These are phyloP conservation scores for Salminus brasiliensis DNA, from an alignment of 2,113 vertebrate genomes.

Conservation along the genomic window DNA sequence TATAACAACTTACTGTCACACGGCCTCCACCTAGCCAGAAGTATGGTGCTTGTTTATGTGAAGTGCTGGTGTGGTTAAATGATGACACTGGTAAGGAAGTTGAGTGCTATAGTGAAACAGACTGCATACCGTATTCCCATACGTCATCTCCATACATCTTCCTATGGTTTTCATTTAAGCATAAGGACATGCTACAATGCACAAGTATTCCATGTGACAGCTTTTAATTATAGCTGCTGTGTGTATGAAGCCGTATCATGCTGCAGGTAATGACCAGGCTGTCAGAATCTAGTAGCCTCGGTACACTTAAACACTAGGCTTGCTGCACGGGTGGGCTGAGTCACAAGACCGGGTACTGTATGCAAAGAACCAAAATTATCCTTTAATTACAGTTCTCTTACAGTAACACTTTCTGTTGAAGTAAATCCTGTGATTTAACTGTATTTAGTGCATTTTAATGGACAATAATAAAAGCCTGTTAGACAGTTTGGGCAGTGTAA, in stretches of 20 bases:
- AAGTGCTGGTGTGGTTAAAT: not conserved
- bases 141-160: conserved; percentile 32
- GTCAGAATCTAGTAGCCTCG: conserved; percentile 49
- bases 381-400: not conserved
- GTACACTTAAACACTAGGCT: conserved; percentile 10
- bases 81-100: not conserved
- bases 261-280: conserved; percentile 64
- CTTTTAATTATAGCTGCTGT: conserved; percentile 69
- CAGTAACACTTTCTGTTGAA: not conserved
- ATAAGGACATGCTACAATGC: conserved; percentile 32
- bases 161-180: conserved; percentile 61
- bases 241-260: conserved; percentile 59
- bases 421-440: not conserved
- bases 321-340: not conserved
- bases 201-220: conserved; percentile 56
- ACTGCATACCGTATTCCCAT: not conserved
- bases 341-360: not conserved
- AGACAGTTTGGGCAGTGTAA: no score
- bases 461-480: no score
- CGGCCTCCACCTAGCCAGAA: not conserved
- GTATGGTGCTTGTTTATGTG: not conserved
- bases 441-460: no score
- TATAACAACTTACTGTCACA: not conserved
- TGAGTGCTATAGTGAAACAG: not conserved
- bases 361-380: not conserved